Evolutionary conservation across 1,140 invertebrate genomes (phyloP), one percentile per base, ranked within the genome.

Genomic region (Uloborus diversus): DNA sequence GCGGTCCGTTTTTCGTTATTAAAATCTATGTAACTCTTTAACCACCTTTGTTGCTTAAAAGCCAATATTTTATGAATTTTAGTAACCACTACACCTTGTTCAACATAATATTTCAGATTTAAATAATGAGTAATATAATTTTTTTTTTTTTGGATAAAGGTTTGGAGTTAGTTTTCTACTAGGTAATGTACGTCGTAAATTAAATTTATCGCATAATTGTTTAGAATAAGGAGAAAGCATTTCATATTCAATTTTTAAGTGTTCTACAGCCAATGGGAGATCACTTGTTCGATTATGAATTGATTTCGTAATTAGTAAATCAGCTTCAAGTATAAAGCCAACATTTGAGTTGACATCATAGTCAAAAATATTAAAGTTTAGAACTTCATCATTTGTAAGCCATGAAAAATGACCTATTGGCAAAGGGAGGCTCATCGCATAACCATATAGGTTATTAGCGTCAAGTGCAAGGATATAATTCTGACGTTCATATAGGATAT

Each of bases 181-280:
- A 9, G 53, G n/a, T 23, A 71, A 30, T 4, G 30, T 23, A 1
- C 17, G 27, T 42, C 28, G 35, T 33, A 71, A 71, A 1, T 71
- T 20, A 42, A 59, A 71, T 28, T 71, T 1, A 17, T 27, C 4
- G 17, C 53, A 71, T 11, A 71, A 11, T 17, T 27, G 4, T 17
- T 79, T 71, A 4, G 14, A 47, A 64, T 62, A 62, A 27, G 17
- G 25, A 0, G 59, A 75, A 4, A 75, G 32, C 37, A 75, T 75
- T 84, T 73, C 53, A n/a, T 59, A 59, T 0, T 53, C 35, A n/a
- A 83, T 27, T 2, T 37, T 51, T 14, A 56, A 47, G 57, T 79
- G 69, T 81, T 87, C 84, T 33, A 85, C 83, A 64, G 84, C 84
- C 32, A 88, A 83, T 20, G 87, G 86, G 17, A 86, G 82, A 82